A percentile compares a stretch with the other conserved stretches of the same genome.
These are phyloP conservation scores for Drosophila stalkeri DNA, from an alignment of 2,888 invertebrate genomes.

Conservation along the genomic window DNA sequence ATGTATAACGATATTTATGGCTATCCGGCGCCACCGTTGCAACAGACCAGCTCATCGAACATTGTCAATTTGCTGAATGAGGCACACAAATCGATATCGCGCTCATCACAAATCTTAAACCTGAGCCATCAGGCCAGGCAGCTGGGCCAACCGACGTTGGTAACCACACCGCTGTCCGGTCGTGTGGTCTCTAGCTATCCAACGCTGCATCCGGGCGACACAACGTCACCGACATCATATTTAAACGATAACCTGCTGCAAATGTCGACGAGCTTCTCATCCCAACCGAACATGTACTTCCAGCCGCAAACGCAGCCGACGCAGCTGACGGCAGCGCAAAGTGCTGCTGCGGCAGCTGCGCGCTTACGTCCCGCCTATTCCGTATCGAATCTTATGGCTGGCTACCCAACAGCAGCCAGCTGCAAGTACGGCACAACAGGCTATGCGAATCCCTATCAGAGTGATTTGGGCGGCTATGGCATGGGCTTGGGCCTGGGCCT, in stretches of 20 bases:
- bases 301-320: constrained; percentile 79
- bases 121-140: constrained; percentile 84
- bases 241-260: constrained; percentile 85
- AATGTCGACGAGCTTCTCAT: constrained; percentile 85
- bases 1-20: constrained; percentile 85
- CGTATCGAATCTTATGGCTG: constrained; percentile 83
- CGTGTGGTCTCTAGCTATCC: constrained; percentile 84
- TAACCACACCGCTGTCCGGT: constrained; percentile 82
- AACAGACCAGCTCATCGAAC: constrained; percentile 84
- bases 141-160: constrained; percentile 58
- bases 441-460: constrained; percentile 81
- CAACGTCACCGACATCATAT: constrained; percentile 80
- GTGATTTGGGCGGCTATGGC: constrained; percentile 67
- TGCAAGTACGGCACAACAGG: constrained; percentile 68
- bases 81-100: constrained; percentile 85
- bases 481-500: constrained; percentile 49
- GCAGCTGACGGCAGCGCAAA: constrained; percentile 72
- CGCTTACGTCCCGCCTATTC: constrained; percentile 84
- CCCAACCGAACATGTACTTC: constrained; percentile 85
- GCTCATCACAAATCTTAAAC: constrained; percentile 85
- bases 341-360: constrained; percentile 74
- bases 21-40: constrained; percentile 75
- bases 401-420: constrained; percentile 67
- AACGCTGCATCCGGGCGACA: constrained; percentile 83
- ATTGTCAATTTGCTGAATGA: constrained; percentile 85